Base-by-base conservation (phyloP, 2,113 vertebrate species). In the Morone chrysops region DNA sequence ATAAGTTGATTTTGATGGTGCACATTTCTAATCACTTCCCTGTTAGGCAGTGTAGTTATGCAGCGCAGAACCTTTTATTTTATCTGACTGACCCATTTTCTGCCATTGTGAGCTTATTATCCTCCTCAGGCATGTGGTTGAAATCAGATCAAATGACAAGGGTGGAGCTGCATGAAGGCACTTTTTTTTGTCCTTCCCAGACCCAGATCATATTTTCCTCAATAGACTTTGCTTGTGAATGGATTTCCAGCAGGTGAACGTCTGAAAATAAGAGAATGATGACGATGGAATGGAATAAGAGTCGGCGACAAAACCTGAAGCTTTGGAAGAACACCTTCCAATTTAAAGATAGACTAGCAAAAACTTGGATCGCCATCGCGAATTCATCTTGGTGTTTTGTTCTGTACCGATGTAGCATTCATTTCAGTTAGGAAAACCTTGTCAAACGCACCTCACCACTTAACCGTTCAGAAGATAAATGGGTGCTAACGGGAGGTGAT, bases 121-220 rank as follows among this genome's bases (percentile, higher is more conserved):
- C n/a, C 16, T 69, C 70, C 62, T 62, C 69, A 12, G 48, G 78
- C 14, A 60, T 56, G 68, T 14, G 8, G 18, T 51, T 80, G 67
- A 78, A 72, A 78, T 62, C 72, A 22, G 83, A 86, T 82, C 69
- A 80, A 17, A 67, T 87, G 66, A 79, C 65, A 0, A 40, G 11
- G 54, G 75, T 50, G 50, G 72, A 85, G 67, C 63, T 25, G 20
- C 18, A 3, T 10, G 5, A 51, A 45, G 0, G 18, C 9, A 31
- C 1, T 40, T 68, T 14, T 68, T 14, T 70, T 41, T 54, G 40
- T 7, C 71, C 73, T 54, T 51, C 43, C 69, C 31, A 48, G 47
- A 31, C 60, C 51, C 50, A 3, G 60, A 59, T 68, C 69, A 62
- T 22, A 75, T 78, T 87, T 75, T 60, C 48, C 57, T 65, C 17